phyloP scores from a whole-genome alignment of 2,888 invertebrate species.

The Teleiodes luculella region DNA sequence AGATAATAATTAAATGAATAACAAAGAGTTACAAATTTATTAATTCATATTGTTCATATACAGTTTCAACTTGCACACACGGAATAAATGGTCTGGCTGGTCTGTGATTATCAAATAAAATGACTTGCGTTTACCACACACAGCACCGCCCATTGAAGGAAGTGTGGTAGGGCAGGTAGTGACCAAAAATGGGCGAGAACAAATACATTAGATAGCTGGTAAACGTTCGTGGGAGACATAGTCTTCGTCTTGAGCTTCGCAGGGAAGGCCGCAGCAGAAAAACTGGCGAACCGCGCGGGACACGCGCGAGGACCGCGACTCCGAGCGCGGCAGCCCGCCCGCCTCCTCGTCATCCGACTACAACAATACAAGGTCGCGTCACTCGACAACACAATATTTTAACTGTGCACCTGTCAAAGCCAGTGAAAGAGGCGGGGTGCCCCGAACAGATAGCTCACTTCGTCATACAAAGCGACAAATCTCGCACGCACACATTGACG shows the following conservation, averaged over 20 bases:
- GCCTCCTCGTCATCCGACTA: slow-evolving; percentile 68
- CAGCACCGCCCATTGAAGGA: slow-evolving; percentile 21
- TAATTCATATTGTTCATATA: no score
- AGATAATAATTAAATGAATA: no score
- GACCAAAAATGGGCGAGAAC: slow-evolving; percentile 38
- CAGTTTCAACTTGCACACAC: no score
- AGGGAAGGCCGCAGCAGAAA: slow-evolving; percentile 63
- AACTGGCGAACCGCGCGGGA: slow-evolving; percentile 59
- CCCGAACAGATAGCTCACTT: no score
- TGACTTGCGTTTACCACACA: no score
- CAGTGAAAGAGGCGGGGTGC: no score
- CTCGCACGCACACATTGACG: no score
- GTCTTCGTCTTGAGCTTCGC: slow-evolving; percentile 59
- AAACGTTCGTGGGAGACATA: slow-evolving; percentile 39
- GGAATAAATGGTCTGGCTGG: background rate
- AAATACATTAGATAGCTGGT: slow-evolving; percentile 36
- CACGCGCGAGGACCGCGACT: slow-evolving; percentile 55
- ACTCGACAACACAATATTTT: no score
- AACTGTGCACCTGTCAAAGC: no score
- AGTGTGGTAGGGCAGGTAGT: slow-evolving; percentile 8
- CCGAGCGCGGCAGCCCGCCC: slow-evolving; percentile 70
- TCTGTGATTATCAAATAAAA: no score
- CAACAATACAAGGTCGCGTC: slow-evolving; percentile 38
- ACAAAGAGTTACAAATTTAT: no score
- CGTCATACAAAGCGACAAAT: no score